Conservation (phyloP, 2,888 invertebrate genomes). For the Gymnosoma rotundatum region DNA sequence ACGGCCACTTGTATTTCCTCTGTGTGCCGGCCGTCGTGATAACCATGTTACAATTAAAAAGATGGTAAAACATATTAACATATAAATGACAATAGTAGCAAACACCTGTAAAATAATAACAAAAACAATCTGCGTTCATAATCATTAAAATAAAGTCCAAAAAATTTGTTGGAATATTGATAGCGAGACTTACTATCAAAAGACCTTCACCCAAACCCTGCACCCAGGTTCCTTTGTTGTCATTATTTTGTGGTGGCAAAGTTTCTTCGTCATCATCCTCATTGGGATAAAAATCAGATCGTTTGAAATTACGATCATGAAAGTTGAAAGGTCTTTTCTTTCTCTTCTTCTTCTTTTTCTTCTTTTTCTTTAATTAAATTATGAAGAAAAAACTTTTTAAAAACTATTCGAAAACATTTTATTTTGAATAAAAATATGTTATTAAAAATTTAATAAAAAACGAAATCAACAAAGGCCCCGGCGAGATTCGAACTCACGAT, state of each 20-base stretch:
- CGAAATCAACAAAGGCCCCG: slow-evolving; percentile 77
- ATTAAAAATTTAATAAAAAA: slow-evolving; percentile 2
- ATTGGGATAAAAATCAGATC: background rate
- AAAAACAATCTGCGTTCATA: slow-evolving; percentile 71
- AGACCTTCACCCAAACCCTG: slow-evolving; percentile 65
- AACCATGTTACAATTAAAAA: slow-evolving; percentile 73
- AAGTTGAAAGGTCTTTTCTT: too few relatives aligned
- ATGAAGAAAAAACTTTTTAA: too few relatives aligned
- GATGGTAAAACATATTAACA: slow-evolving; percentile 74
- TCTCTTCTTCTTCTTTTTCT: too few relatives aligned
- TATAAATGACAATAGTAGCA: slow-evolving; percentile 74
- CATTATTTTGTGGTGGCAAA: background rate
- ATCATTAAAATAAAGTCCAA: slow-evolving; percentile 1
- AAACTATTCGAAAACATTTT: too few relatives aligned
- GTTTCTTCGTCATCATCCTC: background rate
- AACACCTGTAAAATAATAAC: slow-evolving; percentile 76
- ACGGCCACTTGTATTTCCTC: background rate
- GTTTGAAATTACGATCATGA: too few relatives aligned
- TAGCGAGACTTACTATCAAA: slow-evolving; percentile 68
- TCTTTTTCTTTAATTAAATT: too few relatives aligned
- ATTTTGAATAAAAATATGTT: too few relatives aligned
- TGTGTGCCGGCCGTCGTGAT: slow-evolving; percentile 35
- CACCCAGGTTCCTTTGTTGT: slow-evolving; percentile 42
- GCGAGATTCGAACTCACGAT: slow-evolving; percentile 82
- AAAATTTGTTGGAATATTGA: slow-evolving; percentile 9